These are phyloP conservation scores for Meiosimyza platycephala DNA, from an alignment of 2,888 invertebrate species.

Conservation along the genomic window DNA sequence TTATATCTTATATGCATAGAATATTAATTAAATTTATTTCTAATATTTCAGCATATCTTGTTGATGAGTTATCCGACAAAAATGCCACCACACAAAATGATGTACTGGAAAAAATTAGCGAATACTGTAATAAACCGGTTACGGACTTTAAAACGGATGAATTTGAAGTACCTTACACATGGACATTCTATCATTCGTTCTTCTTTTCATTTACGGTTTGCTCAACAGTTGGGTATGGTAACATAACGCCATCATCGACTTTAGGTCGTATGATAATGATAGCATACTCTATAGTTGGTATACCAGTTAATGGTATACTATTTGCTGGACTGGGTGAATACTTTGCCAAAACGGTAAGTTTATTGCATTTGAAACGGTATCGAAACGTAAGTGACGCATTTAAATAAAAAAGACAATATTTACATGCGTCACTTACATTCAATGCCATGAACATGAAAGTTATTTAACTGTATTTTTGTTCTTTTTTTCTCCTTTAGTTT, in stretches of 20 bases:
- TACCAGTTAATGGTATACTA: slow-evolving; percentile 70
- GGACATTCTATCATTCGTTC: slow-evolving; percentile 92
- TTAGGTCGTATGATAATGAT: slow-evolving; percentile 87
- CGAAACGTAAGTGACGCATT: too few species aligned
- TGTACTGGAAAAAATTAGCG: slow-evolving; percentile 70
- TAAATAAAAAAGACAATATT: too few species aligned
- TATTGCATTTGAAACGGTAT: too few species aligned
- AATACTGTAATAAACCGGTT: slow-evolving; percentile 82
- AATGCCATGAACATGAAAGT: background rate
- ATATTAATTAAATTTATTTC: too few species aligned
- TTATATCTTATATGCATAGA: too few species aligned
- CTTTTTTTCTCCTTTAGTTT: slow-evolving; percentile 70
- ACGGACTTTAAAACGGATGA: slow-evolving; percentile 74
- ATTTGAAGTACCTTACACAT: slow-evolving; percentile 73
- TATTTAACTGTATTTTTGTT: slow-evolving; percentile 13
- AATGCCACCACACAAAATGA: slow-evolving; percentile 58
- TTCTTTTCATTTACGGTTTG: slow-evolving; percentile 93
- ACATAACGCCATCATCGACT: slow-evolving; percentile 85
- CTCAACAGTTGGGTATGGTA: slow-evolving; percentile 93
- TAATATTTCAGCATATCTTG: slow-evolving; percentile 57
- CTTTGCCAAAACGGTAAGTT: slow-evolving; percentile 80
- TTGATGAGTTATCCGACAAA: slow-evolving; percentile 58
- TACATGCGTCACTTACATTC: too few species aligned
- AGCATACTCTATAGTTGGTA: slow-evolving; percentile 85
- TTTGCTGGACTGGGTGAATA: slow-evolving; percentile 86